These are phyloP conservation scores for Amblyornis subalaris DNA, from an alignment of 2,113 vertebrate genomes.

Conservation along the genomic window DNA sequence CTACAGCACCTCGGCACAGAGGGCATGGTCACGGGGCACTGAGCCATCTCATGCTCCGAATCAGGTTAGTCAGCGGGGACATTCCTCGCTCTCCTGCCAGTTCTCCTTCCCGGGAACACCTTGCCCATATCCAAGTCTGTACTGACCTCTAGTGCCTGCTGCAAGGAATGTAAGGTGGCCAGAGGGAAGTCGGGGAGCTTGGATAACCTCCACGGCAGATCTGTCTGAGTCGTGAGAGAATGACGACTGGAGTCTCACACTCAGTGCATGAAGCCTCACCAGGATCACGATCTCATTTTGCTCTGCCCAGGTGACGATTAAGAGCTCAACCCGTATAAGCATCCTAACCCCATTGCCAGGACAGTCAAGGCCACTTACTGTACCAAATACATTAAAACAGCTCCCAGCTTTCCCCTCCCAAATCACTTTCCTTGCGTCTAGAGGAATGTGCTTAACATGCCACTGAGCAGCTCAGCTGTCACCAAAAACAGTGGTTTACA, in stretches of 20 bases:
- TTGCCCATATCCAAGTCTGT: slow-evolving; percentile 14
- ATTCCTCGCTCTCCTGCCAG: not conserved
- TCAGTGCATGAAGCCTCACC: not conserved
- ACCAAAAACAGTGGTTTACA: not conserved
- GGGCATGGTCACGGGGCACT: not conserved
- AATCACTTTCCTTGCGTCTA: not conserved
- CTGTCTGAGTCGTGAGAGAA: not conserved
- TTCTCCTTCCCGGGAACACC: not conserved
- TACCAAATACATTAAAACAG: not conserved
- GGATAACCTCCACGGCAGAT: not conserved
- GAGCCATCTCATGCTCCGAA: not conserved
- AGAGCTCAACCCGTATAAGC: not conserved
- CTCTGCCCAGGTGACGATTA: not conserved
- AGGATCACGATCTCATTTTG: not conserved
- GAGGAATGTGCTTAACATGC: accelerated
- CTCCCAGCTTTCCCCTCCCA: not conserved
- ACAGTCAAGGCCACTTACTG: not conserved
- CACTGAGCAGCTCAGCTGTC: not conserved
- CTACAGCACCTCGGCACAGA: not conserved
- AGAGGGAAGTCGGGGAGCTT: not conserved
- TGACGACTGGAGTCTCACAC: not conserved
- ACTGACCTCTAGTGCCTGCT: slow-evolving; percentile 57
- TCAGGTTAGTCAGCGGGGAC: not conserved
- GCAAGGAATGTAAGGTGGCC: not conserved
- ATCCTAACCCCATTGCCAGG: not conserved